Base-by-base conservation (phyloP, 2,113 vertebrate species). In the Anguilla japonica region DNA sequence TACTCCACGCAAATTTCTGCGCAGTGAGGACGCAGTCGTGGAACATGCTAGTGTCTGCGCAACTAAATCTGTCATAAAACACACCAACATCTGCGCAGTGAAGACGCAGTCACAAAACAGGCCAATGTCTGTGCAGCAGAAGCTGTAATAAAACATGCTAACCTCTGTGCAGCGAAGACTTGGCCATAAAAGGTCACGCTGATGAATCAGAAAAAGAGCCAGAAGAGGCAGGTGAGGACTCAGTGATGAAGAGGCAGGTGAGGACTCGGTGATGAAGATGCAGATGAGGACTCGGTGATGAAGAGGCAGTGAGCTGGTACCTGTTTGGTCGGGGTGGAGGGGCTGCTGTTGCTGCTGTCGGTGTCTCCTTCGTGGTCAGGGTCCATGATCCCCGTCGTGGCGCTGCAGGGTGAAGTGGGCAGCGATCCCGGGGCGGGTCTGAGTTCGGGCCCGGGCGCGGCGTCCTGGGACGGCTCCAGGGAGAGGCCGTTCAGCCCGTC, bases 241-340 rank as follows among this genome's bases (percentile, higher is more conserved):
- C 34, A 1, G 34, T 34, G 34, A 34, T 34, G 43, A 2, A 46
- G 43, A 46, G 43, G 4, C 43, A 46, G 43, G 43, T 46, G 4
- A 46, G 43, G 4, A 0, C 8, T 4, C 8, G 2, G 43, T 46
- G 43, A 50, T 82, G 11, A 82, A 41, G 53, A 56, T 1, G 14
- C 56, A 22, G 71, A 2, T 80, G 50, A 80, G 81, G 41, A n/a
- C 2, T 41, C 29, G 15, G 40, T 5, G 20, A 18, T 20, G 34
- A 11, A 79, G 6, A 39, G 34, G 13, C 9, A 53, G 43, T 9
- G 22, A 53, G 43, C 18, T 9, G 81, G 41, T 91, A 96, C 96
- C 92, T 81, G 88, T 86, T 93, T 94, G 41, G 90, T 90, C 71
- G 91, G 75, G 0, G 85, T 89, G 11, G 83, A 88, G 15, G 89